phyloP scores from a whole-genome alignment of 2,888 invertebrate species.

The Diachrysia chrysitis region DNA sequence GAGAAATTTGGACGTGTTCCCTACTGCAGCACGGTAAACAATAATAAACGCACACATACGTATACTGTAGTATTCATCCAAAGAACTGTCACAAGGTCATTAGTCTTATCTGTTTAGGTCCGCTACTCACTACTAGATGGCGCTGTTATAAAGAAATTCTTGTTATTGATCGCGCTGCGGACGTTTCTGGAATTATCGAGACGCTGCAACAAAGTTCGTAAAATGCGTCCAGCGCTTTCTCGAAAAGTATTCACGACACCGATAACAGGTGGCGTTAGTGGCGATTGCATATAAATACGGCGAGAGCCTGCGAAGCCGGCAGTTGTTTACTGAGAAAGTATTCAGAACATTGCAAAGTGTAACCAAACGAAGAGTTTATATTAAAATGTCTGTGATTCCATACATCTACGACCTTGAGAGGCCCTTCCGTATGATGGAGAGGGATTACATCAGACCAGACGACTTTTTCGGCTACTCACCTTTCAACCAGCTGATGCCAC shows the following conservation, averaged over 20 bases:
- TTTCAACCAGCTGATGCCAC: conserved; percentile 59
- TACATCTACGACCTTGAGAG: conserved; percentile 73
- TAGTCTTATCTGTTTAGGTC: conserved; percentile 27
- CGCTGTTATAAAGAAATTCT: conserved; percentile 38
- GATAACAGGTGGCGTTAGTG: conserved; percentile 63
- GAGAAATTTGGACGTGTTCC: neutral
- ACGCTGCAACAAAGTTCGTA: conserved; percentile 43
- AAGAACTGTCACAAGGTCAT: neutral
- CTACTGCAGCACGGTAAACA: neutral
- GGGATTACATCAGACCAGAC: conserved; percentile 70
- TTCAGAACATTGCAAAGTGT: conserved; percentile 25
- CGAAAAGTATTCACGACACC: conserved; percentile 32
- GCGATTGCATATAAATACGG: conserved; percentile 63
- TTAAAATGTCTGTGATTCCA: conserved; percentile 78
- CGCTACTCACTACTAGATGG: conserved; percentile 70
- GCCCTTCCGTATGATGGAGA: conserved; percentile 78
- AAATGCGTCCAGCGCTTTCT: conserved; percentile 28
- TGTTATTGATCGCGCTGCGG: neutral
- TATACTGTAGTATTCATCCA: neutral
- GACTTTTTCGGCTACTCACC: conserved; percentile 63
- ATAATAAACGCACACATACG: neutral
- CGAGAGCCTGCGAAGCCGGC: conserved; percentile 26
- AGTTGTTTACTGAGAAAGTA: conserved; percentile 53
- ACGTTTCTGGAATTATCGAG: conserved; percentile 41
- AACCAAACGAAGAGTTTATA: conserved; percentile 16